These are phyloP conservation scores for Spinus olivaceus DNA, from an alignment of 2,797 vertebrate species.

Conservation along the genomic window DNA sequence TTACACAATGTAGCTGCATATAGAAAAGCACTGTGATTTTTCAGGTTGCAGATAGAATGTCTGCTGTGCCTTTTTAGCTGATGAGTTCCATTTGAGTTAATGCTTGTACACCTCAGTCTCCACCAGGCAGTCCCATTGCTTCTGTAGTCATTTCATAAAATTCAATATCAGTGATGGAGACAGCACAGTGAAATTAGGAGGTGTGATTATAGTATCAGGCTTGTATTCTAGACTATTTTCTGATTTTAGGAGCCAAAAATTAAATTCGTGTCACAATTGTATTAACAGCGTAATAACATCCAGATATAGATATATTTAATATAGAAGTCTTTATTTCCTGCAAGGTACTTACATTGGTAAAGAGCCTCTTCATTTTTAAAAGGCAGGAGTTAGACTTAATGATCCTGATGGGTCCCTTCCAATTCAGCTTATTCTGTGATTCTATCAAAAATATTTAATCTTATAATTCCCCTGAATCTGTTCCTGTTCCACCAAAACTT, in stretches of 20 bases:
- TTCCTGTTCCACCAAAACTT: background rate
- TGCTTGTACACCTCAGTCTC: slow-evolving; percentile 10
- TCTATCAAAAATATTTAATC: background rate
- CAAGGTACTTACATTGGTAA: background rate
- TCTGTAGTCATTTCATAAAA: background rate
- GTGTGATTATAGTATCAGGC: background rate
- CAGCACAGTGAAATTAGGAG: background rate
- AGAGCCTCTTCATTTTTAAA: background rate
- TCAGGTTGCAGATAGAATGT: background rate
- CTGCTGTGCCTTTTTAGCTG: slow-evolving; percentile 20
- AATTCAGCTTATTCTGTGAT: background rate
- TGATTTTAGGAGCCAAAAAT: background rate
- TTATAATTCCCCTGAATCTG: background rate
- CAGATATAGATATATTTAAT: background rate
- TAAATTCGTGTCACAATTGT: background rate
- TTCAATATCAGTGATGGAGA: background rate
- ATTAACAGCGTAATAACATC: background rate
- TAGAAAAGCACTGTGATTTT: background rate
- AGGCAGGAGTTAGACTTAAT: background rate
- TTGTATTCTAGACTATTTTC: background rate
- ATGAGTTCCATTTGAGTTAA: slow-evolving; percentile 42
- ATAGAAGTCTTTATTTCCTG: background rate
- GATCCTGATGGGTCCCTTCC: background rate
- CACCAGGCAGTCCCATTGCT: slow-evolving; percentile 26
- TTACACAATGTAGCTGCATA: background rate